Conservation (phyloP, 2,888 invertebrate genomes). For the Liodrosophila aerea region DNA sequence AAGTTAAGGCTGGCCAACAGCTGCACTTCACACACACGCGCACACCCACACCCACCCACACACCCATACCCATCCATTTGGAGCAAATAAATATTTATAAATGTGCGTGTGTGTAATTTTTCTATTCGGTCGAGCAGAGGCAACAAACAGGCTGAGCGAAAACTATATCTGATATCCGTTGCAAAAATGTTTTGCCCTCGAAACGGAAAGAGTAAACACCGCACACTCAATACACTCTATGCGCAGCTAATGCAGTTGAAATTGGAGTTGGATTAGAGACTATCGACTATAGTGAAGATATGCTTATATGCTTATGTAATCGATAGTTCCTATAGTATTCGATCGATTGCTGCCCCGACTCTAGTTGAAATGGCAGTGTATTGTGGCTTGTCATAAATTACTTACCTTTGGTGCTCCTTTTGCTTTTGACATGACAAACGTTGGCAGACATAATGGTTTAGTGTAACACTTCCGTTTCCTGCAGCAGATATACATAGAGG, state of each 20-base stretch:
- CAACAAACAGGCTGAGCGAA: too few relatives aligned
- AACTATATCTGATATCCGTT: too few relatives aligned
- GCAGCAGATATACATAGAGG: conserved; percentile 11
- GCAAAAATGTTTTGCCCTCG: too few relatives aligned
- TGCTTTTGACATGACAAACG: conserved; percentile 55
- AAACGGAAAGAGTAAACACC: too few relatives aligned
- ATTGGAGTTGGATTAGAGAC: too few relatives aligned
- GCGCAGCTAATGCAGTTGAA: too few relatives aligned
- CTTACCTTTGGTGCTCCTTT: too few relatives aligned
- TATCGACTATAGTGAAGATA: too few relatives aligned
- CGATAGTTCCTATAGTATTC: too few relatives aligned
- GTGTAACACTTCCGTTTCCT: conserved; percentile 70
- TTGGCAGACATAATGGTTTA: conserved; percentile 64
- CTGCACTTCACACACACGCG: conserved; percentile 23
- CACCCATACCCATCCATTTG: not conserved
- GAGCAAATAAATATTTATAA: conserved; percentile 52
- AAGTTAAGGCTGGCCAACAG: conserved; percentile 51
- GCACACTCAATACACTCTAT: not conserved
- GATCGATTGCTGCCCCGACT: too few relatives aligned
- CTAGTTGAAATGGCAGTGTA: too few relatives aligned
- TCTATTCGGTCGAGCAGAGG: conserved; percentile 36
- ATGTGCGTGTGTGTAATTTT: conserved; percentile 41
- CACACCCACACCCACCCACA: conserved; percentile 7
- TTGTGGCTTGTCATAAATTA: conserved; percentile 15
- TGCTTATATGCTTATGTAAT: too few relatives aligned